A percentile compares a stretch with the other conserved stretches of the same genome.
These are phyloP conservation scores for Drosophila biarmipes DNA, from an alignment of 1,140 invertebrate species.

Conservation along the genomic window DNA sequence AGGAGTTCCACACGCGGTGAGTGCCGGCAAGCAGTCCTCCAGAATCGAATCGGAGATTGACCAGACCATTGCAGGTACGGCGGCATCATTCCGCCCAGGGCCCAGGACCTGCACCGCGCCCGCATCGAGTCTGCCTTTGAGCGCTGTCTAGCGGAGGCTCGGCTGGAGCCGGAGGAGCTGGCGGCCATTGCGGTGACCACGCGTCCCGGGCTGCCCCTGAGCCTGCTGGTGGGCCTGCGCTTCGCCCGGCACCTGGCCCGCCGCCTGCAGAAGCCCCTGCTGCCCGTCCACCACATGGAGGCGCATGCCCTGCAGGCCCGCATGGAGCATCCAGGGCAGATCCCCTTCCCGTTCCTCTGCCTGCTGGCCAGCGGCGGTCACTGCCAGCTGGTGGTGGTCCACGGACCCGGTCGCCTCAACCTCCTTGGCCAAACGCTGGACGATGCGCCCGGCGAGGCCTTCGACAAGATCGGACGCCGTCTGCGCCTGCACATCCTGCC, in stretches of 20 bases:
- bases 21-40: background rate
- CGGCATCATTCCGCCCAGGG: constrained; percentile 95
- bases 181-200: constrained; percentile 96
- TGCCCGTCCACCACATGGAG: constrained; percentile 99
- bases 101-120: constrained; percentile 91
- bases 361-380: constrained; percentile 97
- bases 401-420: constrained; percentile 90
- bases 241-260: constrained; percentile 93
- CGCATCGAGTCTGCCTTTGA: constrained; percentile 92
- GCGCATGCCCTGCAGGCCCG: constrained; percentile 96
- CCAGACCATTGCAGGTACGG: constrained; percentile 88
- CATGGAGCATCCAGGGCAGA: constrained; percentile 86
- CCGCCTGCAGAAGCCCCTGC: constrained; percentile 91
- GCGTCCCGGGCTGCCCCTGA: constrained; percentile 93
- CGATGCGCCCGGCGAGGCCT: constrained; percentile 95
- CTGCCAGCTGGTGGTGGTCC: constrained; percentile 92
- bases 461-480: constrained; percentile 95
- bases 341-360: constrained; percentile 95
- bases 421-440: constrained; percentile 92
- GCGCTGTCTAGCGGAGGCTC: constrained; percentile 88
- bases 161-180: constrained; percentile 89
- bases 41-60: background rate
- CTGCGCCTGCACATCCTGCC: constrained; percentile 93
- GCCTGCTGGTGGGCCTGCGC: constrained; percentile 91
- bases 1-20: constrained; percentile 90